Conservation (phyloP, 2,797 vertebrate genomes). For the Naso thynnoides region DNA sequence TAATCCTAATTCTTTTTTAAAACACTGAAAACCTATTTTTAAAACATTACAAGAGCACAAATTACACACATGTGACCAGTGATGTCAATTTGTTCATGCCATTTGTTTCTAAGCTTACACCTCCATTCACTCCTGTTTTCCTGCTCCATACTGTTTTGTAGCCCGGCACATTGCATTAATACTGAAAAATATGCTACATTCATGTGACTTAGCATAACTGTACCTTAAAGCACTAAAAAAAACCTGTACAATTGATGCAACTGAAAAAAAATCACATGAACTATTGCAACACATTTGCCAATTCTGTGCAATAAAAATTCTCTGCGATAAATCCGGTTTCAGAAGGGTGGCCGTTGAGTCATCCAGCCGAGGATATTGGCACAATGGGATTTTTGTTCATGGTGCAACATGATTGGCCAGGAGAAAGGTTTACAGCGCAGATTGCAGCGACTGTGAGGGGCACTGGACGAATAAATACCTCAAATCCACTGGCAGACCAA, state of each 20-base stretch:
- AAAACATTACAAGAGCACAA: not conserved
- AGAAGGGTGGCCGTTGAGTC: slow-evolving; percentile 63
- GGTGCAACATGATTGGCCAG: slow-evolving; percentile 73
- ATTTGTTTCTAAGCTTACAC: not conserved
- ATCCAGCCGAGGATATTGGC: slow-evolving; percentile 67
- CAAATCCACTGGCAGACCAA: slow-evolving; percentile 50
- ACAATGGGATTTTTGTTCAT: slow-evolving; percentile 86
- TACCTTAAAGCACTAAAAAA: slow-evolving; percentile 12
- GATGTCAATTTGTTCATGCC: not conserved
- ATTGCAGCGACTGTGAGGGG: slow-evolving; percentile 41
- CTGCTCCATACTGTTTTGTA: not conserved
- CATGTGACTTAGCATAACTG: slow-evolving; percentile 33
- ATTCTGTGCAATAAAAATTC: slow-evolving; percentile 63
- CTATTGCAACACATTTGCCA: slow-evolving; percentile 63
- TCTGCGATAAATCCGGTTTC: slow-evolving; percentile 77
- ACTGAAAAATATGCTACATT: slow-evolving; percentile 10
- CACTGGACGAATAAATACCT: slow-evolving; percentile 76
- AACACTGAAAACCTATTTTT: too few species aligned
- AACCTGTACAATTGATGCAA: slow-evolving; percentile 25
- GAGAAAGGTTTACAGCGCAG: slow-evolving; percentile 57
- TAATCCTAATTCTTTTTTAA: not conserved
- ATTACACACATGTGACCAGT: not conserved
- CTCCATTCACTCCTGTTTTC: not conserved
- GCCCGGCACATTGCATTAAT: not conserved
- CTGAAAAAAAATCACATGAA: slow-evolving; percentile 56